Percentiles rank a stretch among this genome's conserved stretches.
Evolutionary conservation across 53 echinoderm and acorn worm genomes (phyloP).

Genomic region (Astropecten irregularis): DNA sequence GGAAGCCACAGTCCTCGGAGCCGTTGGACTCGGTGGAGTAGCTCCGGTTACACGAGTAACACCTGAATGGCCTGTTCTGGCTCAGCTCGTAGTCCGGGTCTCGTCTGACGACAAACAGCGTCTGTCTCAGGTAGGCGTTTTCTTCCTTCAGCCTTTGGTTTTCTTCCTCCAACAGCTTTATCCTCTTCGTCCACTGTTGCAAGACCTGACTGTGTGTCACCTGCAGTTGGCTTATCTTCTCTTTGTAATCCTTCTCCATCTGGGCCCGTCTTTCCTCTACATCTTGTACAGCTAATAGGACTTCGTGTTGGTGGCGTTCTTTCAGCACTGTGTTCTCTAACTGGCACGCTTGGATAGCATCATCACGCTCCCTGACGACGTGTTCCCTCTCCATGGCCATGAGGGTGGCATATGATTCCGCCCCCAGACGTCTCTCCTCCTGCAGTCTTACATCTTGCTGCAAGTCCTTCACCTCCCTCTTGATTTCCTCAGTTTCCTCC

Average conservation of each 20-base stretch:
- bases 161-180: conserved; percentile 9
- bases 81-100: not conserved
- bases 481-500: too few relatives aligned
- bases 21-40: not conserved
- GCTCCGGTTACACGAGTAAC: conserved; percentile 16
- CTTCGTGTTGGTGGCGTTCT: not conserved
- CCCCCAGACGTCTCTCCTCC: not conserved
- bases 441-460: too few relatives aligned
- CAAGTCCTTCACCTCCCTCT: too few relatives aligned
- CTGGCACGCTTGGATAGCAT: not conserved
- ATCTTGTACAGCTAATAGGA: not conserved
- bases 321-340: not conserved
- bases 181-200: not conserved
- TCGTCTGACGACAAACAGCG: not conserved
- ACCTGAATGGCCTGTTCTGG: not conserved
- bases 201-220: not conserved
- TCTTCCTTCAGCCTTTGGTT: not conserved
- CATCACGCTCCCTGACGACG: not conserved
- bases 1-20: not conserved
- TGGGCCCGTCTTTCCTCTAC: not conserved
- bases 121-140: conserved; percentile 14
- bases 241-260: not conserved
- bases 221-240: not conserved
- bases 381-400: not conserved
- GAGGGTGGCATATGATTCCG: not conserved